phyloP scores from a whole-genome alignment of 2,888 invertebrate species.

The Phorcus lineatus region DNA sequence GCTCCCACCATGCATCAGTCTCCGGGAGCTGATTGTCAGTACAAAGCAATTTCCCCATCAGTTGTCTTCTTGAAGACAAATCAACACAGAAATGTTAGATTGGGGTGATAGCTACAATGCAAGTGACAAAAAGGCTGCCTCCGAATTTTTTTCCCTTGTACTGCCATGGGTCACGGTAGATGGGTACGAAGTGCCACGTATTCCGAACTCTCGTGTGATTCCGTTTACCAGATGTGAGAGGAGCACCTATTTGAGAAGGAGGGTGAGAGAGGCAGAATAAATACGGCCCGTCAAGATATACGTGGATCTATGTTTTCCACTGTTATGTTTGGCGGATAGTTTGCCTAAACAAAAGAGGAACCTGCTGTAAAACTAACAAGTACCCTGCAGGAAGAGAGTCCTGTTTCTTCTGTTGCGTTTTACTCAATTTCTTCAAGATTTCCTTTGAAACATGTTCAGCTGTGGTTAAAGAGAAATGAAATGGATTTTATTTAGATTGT shows the following conservation, averaged over 20 bases:
- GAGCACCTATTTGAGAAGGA: not conserved
- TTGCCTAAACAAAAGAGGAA: conserved; percentile 18
- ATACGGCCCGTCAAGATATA: conserved; percentile 15
- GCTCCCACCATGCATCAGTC: no score
- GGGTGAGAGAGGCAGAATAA: not conserved
- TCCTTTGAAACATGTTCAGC: not conserved
- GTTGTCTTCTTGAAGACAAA: not conserved
- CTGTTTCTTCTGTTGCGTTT: not conserved
- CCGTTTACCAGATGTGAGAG: not conserved
- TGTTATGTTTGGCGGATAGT: conserved; percentile 12
- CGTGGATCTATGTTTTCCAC: conserved; percentile 9
- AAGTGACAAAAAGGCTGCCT: not conserved
- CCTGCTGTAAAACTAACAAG: conserved; percentile 7
- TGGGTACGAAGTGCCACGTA: not conserved
- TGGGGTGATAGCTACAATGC: not conserved
- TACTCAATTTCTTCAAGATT: not conserved
- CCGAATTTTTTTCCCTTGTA: not conserved
- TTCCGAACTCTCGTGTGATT: not conserved
- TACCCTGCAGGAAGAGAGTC: not conserved
- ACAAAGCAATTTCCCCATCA: not conserved
- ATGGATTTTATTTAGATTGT: no score
- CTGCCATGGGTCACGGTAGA: not conserved
- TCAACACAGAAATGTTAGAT: not conserved
- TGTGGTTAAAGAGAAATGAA: no score
- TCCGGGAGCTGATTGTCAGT: not conserved